Base-by-base conservation (phyloP, 2,113 vertebrate species). In the Daboia siamensis region DNA sequence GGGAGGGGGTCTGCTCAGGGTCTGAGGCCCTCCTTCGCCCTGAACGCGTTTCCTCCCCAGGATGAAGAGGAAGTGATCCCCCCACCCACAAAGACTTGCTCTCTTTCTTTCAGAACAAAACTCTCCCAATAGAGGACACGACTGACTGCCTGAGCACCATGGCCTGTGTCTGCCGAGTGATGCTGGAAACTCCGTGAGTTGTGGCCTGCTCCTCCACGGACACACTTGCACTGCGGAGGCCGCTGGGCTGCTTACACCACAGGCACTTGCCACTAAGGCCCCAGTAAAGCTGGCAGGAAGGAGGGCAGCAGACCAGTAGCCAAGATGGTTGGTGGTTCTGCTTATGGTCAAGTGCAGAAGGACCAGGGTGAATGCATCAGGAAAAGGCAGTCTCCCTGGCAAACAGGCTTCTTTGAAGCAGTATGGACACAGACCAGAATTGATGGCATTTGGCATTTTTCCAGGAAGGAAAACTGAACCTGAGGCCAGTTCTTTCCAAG, bases 131-230 rank as follows among this genome's bases (percentile, higher is more conserved):
- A 1, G 99, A 99, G 96, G 98, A 99, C 97, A 99, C 99, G 0
- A 99, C 99, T 44, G 98, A 99, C 97, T 99, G 98, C 94, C 97
- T 99, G 95, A 99, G 99, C 97, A 99, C 99, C 96, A 99, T 99
- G 99, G 99, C 99, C 92, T 98, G 98, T 0, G 99, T 99, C 94
- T 99, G 99, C 95, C 98, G 98, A 90, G 98, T 99, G 96, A 99
- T 99, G 99, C 96, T 99, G 96, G 99, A 99, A 97, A 99, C 98
- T 39, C 99, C 98, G 99, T 99, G 96, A 98, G 98, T 98, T 2
- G 44, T 87, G 59, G 0, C 12, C 1, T 5, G 8, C 24, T 24
- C 29, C 15, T 52, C 20, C 51, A 8, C 26, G 20, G 20, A 0
- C 9, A 13, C 0, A 9, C 3, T 52, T n/a, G 51, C 4, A 26